Evolutionary conservation across 2,888 invertebrate genomes (phyloP).

Genomic region (Mimas tiliae): DNA sequence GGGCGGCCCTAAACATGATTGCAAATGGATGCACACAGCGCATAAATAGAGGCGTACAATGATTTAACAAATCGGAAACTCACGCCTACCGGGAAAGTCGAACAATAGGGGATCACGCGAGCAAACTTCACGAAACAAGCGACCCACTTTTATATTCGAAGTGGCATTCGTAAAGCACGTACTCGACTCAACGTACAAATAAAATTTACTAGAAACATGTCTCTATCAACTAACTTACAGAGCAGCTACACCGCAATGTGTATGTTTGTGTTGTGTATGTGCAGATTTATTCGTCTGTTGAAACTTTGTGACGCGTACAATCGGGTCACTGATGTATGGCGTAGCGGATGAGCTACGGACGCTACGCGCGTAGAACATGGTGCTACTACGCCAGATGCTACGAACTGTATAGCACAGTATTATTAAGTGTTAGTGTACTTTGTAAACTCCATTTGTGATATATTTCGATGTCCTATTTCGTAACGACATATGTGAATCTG

Average conservation of each 20-base stretch:
- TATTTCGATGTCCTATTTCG: not conserved
- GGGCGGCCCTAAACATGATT: not conserved
- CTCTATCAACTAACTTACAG: constrained; percentile 3
- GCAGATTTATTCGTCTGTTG: constrained; percentile 5
- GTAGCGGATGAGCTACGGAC: constrained; percentile 13
- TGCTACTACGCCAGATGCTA: constrained; percentile 4
- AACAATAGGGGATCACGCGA: constrained; percentile 3
- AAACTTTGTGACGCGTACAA: constrained; percentile 20
- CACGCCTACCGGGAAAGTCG: constrained; percentile 2
- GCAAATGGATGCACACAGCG: not conserved
- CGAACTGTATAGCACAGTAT: not conserved
- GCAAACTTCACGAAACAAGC: constrained; percentile 4
- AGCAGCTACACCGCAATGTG: not conserved
- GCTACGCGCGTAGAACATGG: constrained; percentile 18
- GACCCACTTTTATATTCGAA: constrained; percentile 5
- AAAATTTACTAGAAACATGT: constrained; percentile 8
- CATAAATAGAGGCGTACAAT: not conserved
- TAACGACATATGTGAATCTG: not conserved
- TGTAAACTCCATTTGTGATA: not conserved
- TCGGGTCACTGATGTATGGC: constrained; percentile 13
- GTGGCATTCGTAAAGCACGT: not conserved
- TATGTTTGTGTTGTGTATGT: not conserved
- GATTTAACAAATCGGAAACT: constrained; percentile 8
- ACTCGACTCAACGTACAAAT: constrained; percentile 8
- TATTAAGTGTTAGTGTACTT: not conserved